Evolutionary conservation across 2,888 invertebrate genomes (phyloP).

Genomic region (Amphiduros pacificus): DNA sequence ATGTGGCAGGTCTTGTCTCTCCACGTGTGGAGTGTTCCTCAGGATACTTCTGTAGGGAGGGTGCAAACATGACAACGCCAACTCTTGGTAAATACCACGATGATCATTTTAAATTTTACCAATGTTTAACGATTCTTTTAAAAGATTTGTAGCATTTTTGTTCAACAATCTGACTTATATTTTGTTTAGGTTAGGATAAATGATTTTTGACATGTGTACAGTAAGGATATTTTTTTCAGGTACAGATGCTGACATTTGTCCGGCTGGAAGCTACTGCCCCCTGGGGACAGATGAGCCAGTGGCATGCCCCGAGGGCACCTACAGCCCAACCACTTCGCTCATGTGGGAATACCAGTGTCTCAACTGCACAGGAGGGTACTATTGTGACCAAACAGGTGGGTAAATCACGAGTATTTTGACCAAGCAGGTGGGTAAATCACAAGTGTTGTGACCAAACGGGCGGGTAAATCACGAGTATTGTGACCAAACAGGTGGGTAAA

Average conservation of each 20-base stretch:
- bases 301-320: slow-evolving; percentile 51
- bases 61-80: slow-evolving; percentile 49
- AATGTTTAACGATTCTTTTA: no score
- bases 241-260: slow-evolving; percentile 45
- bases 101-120: no score
- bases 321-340: slow-evolving; percentile 39
- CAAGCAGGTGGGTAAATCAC: no score
- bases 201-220: not conserved
- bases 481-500: no score
- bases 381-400: slow-evolving; percentile 51
- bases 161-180: not conserved
- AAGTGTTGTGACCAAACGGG: no score
- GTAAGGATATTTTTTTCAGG: slow-evolving; percentile 26
- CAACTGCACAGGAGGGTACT: slow-evolving; percentile 54
- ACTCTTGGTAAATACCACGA: slow-evolving; percentile 22
- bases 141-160: not conserved
- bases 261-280: slow-evolving; percentile 51
- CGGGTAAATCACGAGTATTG: no score
- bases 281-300: slow-evolving; percentile 47
- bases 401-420: no score
- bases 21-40: slow-evolving; percentile 46
- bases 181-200: not conserved
- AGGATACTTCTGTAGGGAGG: slow-evolving; percentile 49
- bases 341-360: slow-evolving; percentile 41
- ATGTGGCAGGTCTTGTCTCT: slow-evolving; percentile 43